These are phyloP conservation scores for Saiga tatarica DNA, from an alignment of 2,113 vertebrate genomes.

Conservation along the genomic window DNA sequence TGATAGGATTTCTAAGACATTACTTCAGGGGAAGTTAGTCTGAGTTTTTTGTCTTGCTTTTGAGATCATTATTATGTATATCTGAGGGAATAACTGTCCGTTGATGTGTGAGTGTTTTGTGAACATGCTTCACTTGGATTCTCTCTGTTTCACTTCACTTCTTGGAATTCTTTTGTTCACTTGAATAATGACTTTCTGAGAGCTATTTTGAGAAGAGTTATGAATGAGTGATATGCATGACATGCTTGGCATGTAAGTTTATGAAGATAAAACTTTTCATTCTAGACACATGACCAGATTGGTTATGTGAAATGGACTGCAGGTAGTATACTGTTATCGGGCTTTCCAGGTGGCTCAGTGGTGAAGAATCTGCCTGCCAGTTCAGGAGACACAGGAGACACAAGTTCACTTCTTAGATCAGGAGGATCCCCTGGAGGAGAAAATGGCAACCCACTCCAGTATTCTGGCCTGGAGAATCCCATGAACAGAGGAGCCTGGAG, in stretches of 20 bases:
- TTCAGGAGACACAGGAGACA: background rate
- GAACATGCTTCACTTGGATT: background rate
- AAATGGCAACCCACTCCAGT: background rate
- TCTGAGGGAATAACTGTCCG: background rate
- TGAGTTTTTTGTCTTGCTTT: background rate
- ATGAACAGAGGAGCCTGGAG: background rate
- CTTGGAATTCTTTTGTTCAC: conserved; percentile 28
- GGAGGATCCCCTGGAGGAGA: background rate
- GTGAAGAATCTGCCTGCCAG: background rate
- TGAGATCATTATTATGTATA: background rate
- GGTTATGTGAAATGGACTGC: background rate
- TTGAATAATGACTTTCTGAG: conserved; percentile 3
- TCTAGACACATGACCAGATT: background rate
- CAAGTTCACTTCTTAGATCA: background rate
- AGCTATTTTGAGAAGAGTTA: conserved; percentile 23
- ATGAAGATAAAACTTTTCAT: background rate
- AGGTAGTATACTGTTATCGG: background rate
- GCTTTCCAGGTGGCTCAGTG: background rate
- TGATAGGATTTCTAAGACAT: background rate
- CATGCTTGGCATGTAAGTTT: background rate
- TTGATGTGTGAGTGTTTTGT: background rate
- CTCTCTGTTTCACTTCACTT: conserved; percentile 10
- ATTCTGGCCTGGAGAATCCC: background rate
- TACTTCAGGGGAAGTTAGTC: background rate
- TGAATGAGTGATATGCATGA: background rate